These are phyloP conservation scores for Mixornis gularis DNA, from an alignment of 2,113 vertebrate genomes.

Conservation along the genomic window DNA sequence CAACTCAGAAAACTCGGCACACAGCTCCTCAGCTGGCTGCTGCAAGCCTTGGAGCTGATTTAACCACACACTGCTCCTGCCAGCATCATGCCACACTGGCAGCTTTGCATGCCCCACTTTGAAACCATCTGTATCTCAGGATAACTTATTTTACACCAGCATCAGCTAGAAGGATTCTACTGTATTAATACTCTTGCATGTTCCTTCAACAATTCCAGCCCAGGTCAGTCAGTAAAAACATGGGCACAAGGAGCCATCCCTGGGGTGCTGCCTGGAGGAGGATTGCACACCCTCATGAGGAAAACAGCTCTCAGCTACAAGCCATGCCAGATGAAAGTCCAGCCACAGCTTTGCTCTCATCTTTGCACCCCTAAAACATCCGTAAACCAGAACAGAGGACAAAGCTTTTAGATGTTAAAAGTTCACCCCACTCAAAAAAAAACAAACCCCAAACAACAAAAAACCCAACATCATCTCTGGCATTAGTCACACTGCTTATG, in stretches of 20 bases:
- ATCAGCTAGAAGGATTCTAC: not conserved
- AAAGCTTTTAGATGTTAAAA: not conserved
- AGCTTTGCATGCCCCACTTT: not conserved
- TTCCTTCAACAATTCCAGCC: not conserved
- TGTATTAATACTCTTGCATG: not conserved
- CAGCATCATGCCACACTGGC: not conserved
- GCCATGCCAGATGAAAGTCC: not conserved
- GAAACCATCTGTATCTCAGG: accelerated
- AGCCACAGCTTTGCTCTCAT: not conserved
- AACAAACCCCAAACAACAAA: too few species aligned
- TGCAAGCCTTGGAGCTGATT: not conserved
- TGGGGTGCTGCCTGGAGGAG: not conserved
- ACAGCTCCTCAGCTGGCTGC: not conserved
- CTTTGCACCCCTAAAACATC: not conserved
- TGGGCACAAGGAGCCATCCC: accelerated
- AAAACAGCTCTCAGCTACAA: not conserved
- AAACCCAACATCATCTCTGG: not conserved
- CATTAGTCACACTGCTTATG: not conserved
- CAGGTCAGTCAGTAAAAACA: not conserved
- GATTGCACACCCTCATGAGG: accelerated
- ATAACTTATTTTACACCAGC: not conserved
- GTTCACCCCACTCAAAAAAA: not conserved
- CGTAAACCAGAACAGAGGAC: not conserved
- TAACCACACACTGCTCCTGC: not conserved
- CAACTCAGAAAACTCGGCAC: not conserved